Evolutionary conservation across 2,888 invertebrate species (phyloP).

Genomic region (Trissolcus brochymenae): DNA sequence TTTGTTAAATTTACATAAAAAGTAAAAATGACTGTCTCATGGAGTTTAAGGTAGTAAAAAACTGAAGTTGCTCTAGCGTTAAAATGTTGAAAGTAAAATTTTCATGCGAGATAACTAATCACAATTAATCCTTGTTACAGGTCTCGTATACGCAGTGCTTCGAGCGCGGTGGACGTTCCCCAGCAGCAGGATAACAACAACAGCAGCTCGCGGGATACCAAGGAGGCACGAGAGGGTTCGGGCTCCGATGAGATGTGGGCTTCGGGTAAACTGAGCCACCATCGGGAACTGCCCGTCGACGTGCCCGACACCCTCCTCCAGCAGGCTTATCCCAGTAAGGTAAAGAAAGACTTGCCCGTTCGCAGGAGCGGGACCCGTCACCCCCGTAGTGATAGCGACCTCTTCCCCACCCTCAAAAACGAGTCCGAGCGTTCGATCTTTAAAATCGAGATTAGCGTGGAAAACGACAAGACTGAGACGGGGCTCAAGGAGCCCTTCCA

Average conservation of each 20-base stretch:
- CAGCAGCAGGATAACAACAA: slow-evolving; percentile 78
- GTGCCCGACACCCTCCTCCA: slow-evolving; percentile 87
- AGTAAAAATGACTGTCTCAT: too few relatives aligned
- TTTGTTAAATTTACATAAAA: too few relatives aligned
- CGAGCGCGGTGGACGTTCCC: slow-evolving; percentile 89
- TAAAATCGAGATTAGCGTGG: slow-evolving; percentile 77
- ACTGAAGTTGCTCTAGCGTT: too few relatives aligned
- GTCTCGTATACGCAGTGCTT: slow-evolving; percentile 87
- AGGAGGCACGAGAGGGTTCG: slow-evolving; percentile 71
- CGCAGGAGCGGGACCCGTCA: slow-evolving; percentile 64
- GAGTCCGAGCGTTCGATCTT: slow-evolving; percentile 75
- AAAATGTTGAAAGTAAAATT: too few relatives aligned
- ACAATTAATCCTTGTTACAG: slow-evolving; percentile 75
- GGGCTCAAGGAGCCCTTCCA: slow-evolving; percentile 62
- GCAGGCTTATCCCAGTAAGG: slow-evolving; percentile 77
- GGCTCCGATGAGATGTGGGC: slow-evolving; percentile 78
- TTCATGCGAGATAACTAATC: too few relatives aligned
- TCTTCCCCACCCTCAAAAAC: slow-evolving; percentile 68
- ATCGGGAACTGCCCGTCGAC: slow-evolving; percentile 99
- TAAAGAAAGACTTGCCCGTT: slow-evolving; percentile 63
- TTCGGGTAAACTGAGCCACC: slow-evolving; percentile 82
- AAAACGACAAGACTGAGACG: slow-evolving; percentile 53
- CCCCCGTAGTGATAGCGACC: slow-evolving; percentile 74
- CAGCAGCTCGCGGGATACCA: slow-evolving; percentile 74
- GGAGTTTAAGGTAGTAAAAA: too few relatives aligned